phyloP scores from a whole-genome alignment of 2,797 vertebrate genomes.

The Australoheros facetus region DNA sequence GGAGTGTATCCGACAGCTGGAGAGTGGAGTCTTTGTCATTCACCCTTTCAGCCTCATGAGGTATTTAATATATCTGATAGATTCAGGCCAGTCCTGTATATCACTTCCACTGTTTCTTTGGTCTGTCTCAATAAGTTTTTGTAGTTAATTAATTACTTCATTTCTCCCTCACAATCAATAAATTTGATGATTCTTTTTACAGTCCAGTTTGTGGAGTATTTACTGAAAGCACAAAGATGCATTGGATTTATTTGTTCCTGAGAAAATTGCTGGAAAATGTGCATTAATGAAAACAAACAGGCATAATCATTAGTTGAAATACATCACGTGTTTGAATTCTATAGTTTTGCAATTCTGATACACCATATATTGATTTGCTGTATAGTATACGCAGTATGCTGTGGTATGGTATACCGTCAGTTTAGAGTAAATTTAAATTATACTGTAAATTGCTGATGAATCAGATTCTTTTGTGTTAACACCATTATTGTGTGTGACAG shows the following conservation, averaged over 20 bases:
- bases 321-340: no score
- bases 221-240: neutral
- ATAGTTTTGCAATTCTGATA: no score
- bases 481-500: neutral
- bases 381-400: neutral
- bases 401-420: neutral
- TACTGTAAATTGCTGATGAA: neutral
- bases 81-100: constrained; percentile 36
- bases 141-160: neutral
- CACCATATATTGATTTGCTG: neutral
- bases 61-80: constrained; percentile 62
- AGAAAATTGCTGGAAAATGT: neutral
- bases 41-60: constrained; percentile 84
- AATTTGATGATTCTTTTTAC: neutral
- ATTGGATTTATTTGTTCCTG: neutral
- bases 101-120: neutral
- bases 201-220: neutral
- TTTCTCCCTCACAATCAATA: neutral
- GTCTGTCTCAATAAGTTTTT: neutral
- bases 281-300: neutral
- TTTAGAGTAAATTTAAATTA: neutral
- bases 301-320: no score
- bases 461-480: neutral
- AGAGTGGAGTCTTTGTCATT: constrained; percentile 81
- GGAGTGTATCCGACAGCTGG: constrained; percentile 77